phyloP scores from a whole-genome alignment of 64 coral and sea anemone genomes.

The Stichodactyla helianthus region DNA sequence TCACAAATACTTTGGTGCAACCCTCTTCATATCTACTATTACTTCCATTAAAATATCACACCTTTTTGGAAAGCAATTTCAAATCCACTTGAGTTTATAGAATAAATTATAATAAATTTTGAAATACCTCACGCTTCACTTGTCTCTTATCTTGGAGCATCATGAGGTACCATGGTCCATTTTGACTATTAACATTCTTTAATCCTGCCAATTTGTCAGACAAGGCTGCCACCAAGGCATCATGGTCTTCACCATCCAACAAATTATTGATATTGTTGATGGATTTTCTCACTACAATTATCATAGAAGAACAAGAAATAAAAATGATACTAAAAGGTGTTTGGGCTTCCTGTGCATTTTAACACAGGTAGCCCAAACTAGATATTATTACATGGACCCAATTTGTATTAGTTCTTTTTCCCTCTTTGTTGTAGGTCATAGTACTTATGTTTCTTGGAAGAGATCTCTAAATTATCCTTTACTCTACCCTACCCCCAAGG shows the following conservation, averaged over 20 bases:
- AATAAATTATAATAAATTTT: background rate
- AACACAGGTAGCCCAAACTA: background rate
- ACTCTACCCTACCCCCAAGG: background rate
- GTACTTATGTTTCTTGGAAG: too few species aligned
- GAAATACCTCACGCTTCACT: slow-evolving; percentile 48
- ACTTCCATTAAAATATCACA: too few species aligned
- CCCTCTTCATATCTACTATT: too few species aligned
- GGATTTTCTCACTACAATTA: slow-evolving; percentile 27
- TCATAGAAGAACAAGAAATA: slow-evolving; percentile 1
- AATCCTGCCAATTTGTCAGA: slow-evolving; percentile 54
- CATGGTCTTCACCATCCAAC: slow-evolving; percentile 45
- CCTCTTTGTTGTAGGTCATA: too few species aligned
- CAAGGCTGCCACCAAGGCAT: slow-evolving; percentile 43
- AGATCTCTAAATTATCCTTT: too few species aligned
- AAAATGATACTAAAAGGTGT: background rate
- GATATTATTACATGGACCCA: too few species aligned
- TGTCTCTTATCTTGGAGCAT: slow-evolving; percentile 51
- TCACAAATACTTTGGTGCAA: too few species aligned
- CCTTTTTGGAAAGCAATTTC: too few species aligned
- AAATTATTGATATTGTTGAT: slow-evolving; percentile 63
- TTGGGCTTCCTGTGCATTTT: background rate
- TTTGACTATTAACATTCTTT: slow-evolving; percentile 47
- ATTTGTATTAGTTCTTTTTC: too few species aligned
- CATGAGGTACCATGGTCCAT: slow-evolving; percentile 76
- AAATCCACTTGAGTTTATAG: too few species aligned